Evolutionary conservation across 2,113 vertebrate genomes (phyloP).

Genomic region (Chionodraco myersi): DNA sequence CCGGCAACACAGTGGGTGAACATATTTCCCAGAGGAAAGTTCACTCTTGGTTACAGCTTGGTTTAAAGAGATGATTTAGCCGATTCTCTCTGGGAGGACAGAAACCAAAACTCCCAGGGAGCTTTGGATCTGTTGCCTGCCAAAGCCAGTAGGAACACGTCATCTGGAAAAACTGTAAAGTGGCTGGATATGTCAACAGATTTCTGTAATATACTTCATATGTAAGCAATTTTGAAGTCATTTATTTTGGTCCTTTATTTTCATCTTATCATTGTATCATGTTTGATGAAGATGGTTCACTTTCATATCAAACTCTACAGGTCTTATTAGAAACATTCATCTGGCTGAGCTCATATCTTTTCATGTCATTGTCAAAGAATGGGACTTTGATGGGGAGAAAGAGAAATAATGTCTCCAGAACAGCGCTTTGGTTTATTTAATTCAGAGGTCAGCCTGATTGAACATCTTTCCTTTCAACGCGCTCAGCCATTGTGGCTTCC

Average conservation of each 20-base stretch:
- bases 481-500: not conserved
- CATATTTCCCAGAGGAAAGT: constrained; percentile 19
- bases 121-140: constrained; percentile 41
- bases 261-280: not conserved
- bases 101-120: constrained; percentile 38
- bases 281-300: not conserved
- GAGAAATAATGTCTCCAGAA: not conserved
- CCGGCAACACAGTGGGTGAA: constrained; percentile 12
- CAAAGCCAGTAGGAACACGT: constrained; percentile 11
- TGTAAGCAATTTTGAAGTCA: not conserved
- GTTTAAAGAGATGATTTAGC: constrained; percentile 47
- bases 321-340: not conserved
- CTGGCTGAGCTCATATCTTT: not conserved
- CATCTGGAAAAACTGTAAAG: not conserved
- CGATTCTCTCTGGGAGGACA: constrained; percentile 25
- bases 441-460: constrained; percentile 10
- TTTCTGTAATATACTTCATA: not conserved
- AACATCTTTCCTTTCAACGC: constrained; percentile 17
- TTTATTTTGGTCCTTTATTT: constrained; percentile 5
- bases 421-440: constrained; percentile 15
- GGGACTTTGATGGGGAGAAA: not conserved
- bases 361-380: constrained; percentile 24
- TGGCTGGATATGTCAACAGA: constrained; percentile 5
- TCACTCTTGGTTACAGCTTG: constrained; percentile 33
- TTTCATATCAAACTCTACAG: not conserved